A percentile compares a stretch with the other conserved stretches of the same genome.
Evolutionary conservation across 2,797 vertebrate species (phyloP).

Genomic region (Coracias cyanogaster): DNA sequence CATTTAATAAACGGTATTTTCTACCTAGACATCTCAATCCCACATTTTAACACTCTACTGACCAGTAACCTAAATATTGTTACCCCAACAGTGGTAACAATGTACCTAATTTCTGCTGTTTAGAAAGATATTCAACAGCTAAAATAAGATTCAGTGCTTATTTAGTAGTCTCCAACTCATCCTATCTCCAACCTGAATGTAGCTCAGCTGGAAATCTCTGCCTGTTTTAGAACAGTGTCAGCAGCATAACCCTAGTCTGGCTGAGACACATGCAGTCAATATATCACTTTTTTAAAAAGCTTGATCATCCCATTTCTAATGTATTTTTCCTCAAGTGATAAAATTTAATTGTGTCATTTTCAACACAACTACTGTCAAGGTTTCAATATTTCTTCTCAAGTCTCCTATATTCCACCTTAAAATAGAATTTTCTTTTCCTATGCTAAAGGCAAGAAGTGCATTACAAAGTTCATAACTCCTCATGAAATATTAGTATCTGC

Average conservation of each 20-base stretch:
- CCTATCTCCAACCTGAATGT: background rate
- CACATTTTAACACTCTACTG: background rate
- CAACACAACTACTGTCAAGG: background rate
- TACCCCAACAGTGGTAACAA: background rate
- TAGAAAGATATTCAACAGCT: background rate
- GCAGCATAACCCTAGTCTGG: background rate
- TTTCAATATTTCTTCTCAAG: background rate
- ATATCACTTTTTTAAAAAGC: background rate
- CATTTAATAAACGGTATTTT: background rate
- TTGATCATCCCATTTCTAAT: background rate
- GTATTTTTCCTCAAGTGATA: background rate
- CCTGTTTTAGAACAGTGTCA: background rate
- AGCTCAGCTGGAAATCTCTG: background rate
- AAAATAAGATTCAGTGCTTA: background rate
- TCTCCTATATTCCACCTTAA: background rate
- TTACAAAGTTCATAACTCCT: background rate
- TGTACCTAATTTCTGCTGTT: background rate
- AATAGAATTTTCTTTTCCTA: background rate
- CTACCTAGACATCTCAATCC: background rate
- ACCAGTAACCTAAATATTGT: background rate
- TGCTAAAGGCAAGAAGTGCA: background rate
- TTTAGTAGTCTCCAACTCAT: background rate
- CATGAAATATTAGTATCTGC: background rate
- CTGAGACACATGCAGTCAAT: background rate
- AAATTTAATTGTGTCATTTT: background rate